A percentile compares a stretch with the other conserved stretches of the same genome.
Conservation (phyloP, 1,140 invertebrate genomes). For the Acromyrmex charruanus region DNA sequence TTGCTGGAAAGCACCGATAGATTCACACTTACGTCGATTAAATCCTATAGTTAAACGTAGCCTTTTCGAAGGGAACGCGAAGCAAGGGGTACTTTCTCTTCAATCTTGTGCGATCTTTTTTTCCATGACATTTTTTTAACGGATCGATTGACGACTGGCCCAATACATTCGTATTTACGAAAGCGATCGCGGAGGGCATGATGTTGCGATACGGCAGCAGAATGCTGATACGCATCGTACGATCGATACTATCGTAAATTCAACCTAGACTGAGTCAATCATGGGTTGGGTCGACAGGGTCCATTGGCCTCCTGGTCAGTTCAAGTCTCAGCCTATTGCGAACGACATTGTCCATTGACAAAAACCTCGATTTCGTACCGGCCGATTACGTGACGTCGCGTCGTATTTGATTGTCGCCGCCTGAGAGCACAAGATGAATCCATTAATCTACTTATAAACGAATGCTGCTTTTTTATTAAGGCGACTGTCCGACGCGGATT, state of each 20-base stretch:
- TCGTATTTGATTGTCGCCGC: slow-evolving; percentile 93
- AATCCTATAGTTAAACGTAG: too few relatives aligned
- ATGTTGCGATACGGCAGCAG: slow-evolving; percentile 89
- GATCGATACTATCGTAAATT: slow-evolving; percentile 92
- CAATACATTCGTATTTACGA: slow-evolving; percentile 89
- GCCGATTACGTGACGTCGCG: slow-evolving; percentile 95
- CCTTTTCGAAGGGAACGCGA: too few relatives aligned
- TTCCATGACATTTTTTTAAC: too few relatives aligned
- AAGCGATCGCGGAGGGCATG: slow-evolving; percentile 93
- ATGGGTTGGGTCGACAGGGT: slow-evolving; percentile 95
- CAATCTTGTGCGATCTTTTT: too few relatives aligned
- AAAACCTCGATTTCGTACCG: slow-evolving; percentile 94
- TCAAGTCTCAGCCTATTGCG: slow-evolving; percentile 92
- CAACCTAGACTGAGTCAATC: slow-evolving; percentile 91
- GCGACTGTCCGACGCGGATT: not conserved
- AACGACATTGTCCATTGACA: slow-evolving; percentile 88
- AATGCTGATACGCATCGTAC: slow-evolving; percentile 91
- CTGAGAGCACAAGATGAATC: slow-evolving; percentile 87
- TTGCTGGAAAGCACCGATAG: too few relatives aligned
- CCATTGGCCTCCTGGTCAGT: slow-evolving; percentile 89
- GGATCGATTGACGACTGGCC: too few relatives aligned
- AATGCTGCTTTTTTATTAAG: slow-evolving; percentile 8
- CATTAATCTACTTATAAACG: slow-evolving; percentile 9
- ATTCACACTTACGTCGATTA: too few relatives aligned
- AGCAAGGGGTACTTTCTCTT: too few relatives aligned